Percentiles rank a stretch among this genome's conserved stretches.
These are phyloP conservation scores for Chrysotoxum bicinctum DNA, from an alignment of 2,888 invertebrate genomes.

Conservation along the genomic window DNA sequence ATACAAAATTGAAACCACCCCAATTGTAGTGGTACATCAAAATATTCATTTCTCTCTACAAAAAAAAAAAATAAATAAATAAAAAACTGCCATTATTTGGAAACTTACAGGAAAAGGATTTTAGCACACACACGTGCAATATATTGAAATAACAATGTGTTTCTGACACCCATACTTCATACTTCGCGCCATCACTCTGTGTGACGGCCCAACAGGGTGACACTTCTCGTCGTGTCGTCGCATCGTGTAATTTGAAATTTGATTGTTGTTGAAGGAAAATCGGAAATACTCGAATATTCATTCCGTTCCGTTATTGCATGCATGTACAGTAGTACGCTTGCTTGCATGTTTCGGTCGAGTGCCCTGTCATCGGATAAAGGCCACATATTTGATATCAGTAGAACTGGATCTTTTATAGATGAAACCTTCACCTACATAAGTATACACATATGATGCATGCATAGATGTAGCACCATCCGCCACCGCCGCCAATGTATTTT, in stretches of 20 bases:
- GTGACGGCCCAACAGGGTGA: neutral
- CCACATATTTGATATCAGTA: constrained; percentile 62
- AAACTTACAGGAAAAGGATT: constrained; percentile 36
- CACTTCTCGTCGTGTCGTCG: neutral
- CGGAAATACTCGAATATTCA: constrained; percentile 70
- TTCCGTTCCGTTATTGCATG: constrained; percentile 66
- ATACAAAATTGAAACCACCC: neutral
- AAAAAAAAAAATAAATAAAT: neutral
- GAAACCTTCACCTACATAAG: constrained; percentile 5
- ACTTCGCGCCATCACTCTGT: neutral
- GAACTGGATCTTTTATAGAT: constrained; percentile 33
- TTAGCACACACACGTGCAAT: constrained; percentile 48
- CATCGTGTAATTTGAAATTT: constrained; percentile 58
- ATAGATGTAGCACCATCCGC: constrained; percentile 14
- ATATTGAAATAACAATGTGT: constrained; percentile 51
- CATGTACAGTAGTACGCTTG: constrained; percentile 46
- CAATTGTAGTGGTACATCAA: neutral
- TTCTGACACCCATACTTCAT: constrained; percentile 20
- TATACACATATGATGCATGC: neutral
- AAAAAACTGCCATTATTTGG: neutral
- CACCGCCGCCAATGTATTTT: too few species aligned
- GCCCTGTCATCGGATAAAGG: constrained; percentile 66
- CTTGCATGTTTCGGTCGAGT: constrained; percentile 56
- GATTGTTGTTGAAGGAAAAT: constrained; percentile 64
- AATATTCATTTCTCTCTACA: neutral